These are phyloP conservation scores for Diarsia mendica DNA, from an alignment of 2,888 invertebrate genomes.

Conservation along the genomic window DNA sequence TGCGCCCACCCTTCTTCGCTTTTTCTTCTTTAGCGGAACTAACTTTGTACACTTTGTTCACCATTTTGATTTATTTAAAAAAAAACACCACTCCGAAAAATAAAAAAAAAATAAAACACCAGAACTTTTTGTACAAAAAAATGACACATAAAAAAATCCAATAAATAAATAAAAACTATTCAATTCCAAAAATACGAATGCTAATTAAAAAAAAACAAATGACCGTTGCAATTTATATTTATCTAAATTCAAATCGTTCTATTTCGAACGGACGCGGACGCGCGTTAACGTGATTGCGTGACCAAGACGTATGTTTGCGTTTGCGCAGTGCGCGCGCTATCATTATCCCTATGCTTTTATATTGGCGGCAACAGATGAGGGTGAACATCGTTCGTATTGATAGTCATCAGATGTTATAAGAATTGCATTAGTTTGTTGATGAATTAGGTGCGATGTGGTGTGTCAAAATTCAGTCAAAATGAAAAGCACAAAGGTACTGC, in stretches of 20 bases:
- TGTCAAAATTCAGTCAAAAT: no score
- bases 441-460: background rate
- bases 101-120: background rate
- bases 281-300: slow-evolving; percentile 26
- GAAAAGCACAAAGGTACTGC: no score
- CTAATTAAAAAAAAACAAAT: background rate
- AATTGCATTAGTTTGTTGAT: background rate
- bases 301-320: slow-evolving; percentile 29
- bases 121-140: background rate
- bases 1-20: slow-evolving; percentile 77
- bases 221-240: background rate
- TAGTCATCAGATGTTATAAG: background rate
- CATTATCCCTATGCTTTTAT: slow-evolving; percentile 59
- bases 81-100: background rate
- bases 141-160: background rate
- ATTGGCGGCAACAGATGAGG: slow-evolving; percentile 38
- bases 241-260: slow-evolving; percentile 21
- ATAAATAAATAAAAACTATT: background rate
- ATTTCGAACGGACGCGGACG: slow-evolving; percentile 20
- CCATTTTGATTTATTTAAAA: slow-evolving; percentile 74
- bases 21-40: slow-evolving; percentile 68
- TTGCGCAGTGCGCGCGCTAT: slow-evolving; percentile 47
- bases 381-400: slow-evolving; percentile 23
- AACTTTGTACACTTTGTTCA: slow-evolving; percentile 83
- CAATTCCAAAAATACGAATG: background rate